Conservation (phyloP, 2,888 invertebrate genomes). For the Cancer borealis region DNA sequence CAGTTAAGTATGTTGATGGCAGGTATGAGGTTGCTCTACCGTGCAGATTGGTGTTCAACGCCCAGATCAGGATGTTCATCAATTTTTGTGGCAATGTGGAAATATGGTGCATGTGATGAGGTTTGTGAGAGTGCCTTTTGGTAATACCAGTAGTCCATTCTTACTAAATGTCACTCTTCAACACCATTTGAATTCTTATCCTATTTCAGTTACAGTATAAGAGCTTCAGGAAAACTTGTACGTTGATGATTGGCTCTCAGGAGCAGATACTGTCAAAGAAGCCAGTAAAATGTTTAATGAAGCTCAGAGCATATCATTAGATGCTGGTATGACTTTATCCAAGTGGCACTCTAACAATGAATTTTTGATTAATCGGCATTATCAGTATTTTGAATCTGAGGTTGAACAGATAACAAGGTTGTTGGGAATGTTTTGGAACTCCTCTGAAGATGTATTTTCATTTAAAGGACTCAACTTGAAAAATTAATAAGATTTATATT, state of each 20-base stretch:
- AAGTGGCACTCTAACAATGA: constrained; percentile 32
- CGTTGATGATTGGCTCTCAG: background rate
- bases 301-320: background rate
- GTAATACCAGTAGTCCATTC: no score
- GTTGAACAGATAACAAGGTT: background rate
- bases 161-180: no score
- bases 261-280: background rate
- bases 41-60: no score
- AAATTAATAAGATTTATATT: background rate
- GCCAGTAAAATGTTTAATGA: background rate
- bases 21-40: constrained; percentile 45
- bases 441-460: background rate
- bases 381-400: background rate
- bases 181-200: no score
- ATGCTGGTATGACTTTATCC: no score
- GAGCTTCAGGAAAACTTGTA: background rate
- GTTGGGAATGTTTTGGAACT: background rate
- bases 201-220: no score
- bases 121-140: no score
- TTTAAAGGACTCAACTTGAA: background rate
- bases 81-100: no score
- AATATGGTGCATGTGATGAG: no score
- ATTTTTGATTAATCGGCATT: background rate
- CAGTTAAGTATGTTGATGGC: constrained; percentile 49
- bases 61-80: no score